Evolutionary conservation across 1,140 invertebrate species (phyloP).

Genomic region (Zaprionus ghesquierei): DNA sequence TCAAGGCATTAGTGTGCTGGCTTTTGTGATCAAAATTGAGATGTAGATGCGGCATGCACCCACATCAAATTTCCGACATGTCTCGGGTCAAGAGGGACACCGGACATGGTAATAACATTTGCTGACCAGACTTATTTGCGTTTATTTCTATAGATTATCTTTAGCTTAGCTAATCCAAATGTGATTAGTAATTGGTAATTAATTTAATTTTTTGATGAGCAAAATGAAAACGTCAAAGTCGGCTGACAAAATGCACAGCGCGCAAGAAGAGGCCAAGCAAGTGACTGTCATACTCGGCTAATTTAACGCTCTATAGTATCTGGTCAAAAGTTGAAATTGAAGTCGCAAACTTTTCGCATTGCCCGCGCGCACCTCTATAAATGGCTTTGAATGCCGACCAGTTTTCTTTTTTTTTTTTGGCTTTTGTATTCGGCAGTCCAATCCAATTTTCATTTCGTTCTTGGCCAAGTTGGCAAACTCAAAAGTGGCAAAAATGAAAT

Average conservation of each 20-base stretch:
- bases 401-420: constrained; percentile 8
- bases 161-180: constrained; percentile 26
- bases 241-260: background rate
- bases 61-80: constrained; percentile 35
- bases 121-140: background rate
- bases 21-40: constrained; percentile 48
- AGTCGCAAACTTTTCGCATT: constrained; percentile 40
- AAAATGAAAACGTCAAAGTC: constrained; percentile 13
- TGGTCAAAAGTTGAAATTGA: constrained; percentile 44
- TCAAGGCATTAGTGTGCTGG: constrained; percentile 38
- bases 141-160: constrained; percentile 5
- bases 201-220: background rate
- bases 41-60: constrained; percentile 34
- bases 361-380: constrained; percentile 40
- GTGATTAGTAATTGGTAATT: constrained; percentile 32
- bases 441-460: constrained; percentile 43
- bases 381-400: constrained; percentile 42
- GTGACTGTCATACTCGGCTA: constrained; percentile 23
- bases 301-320: constrained; percentile 27
- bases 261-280: constrained; percentile 2
- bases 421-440: constrained; percentile 23
- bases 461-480: constrained; percentile 25
- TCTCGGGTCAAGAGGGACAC: constrained; percentile 10
- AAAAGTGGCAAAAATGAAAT: constrained; percentile 35
- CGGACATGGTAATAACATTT: background rate